Base-by-base conservation (phyloP, 2,797 vertebrate genomes). In the Orientallactaga sibirica region DNA sequence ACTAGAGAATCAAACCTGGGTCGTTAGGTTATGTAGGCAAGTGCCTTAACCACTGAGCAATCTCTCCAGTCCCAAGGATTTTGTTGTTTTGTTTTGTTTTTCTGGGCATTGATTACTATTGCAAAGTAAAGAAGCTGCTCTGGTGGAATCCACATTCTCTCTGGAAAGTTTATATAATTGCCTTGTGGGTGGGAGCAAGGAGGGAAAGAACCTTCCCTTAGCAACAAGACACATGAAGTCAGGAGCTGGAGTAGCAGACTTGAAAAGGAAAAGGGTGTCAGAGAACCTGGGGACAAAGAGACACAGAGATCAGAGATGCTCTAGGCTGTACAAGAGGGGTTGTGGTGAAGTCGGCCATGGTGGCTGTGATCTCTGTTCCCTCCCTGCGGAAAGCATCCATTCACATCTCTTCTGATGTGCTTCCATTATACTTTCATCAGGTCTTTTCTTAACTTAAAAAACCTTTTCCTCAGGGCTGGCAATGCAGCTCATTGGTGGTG, bases 361-460 rank as follows among this genome's bases (percentile, higher is more conserved):
- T 82, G n/a, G 73, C n/a, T 10, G 41, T 43, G 18, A 10, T 55
- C 24, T 43, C 67, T 70, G 37, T 58, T 8, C 24, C 27, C 67
- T 29, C 43, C 62, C 86, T 22, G 24, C 64, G 91, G 37, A 91
- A 33, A 41, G 71, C 12, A 12, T 58, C 64, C 84, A 48, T 66
- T 78, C 19, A 18, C 3, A 33, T 70, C 70, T 73, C 27, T 20
- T 74, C 43, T 37, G 66, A 11, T 48, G 10, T 73, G 33, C 79
- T 92, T 92, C 61, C 48, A 24, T 77, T 78, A 55, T 52, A 64
- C 33, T 93, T 94, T 94, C 85, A 93, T 85, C 70, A 85, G 20
- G 6, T 77, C 66, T 87, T 64, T 24, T 71, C 66, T 93, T 73
- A 77, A 14, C 41, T 48, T 71, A 58, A 68, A 76, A 82, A 48